A percentile compares a stretch with the other conserved stretches of the same genome.
Conservation (phyloP, 92 coral and sea anemone species). For the Umimayanthus chanpuru region DNA sequence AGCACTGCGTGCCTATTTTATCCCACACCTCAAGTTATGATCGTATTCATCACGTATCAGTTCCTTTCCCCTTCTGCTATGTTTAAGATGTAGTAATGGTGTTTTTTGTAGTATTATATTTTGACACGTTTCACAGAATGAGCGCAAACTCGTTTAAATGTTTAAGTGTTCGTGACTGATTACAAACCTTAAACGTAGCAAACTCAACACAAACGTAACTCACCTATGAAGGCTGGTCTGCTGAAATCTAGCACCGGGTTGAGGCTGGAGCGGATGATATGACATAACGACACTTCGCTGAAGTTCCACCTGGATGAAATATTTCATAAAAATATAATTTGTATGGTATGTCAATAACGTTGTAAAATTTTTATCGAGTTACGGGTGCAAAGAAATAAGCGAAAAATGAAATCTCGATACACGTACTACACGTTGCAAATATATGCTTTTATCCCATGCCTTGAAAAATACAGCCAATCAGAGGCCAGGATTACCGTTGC, state of each 20-base stretch:
- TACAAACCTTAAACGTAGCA: neutral
- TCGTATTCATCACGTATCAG: neutral
- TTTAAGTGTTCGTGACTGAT: no score
- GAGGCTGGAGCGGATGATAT: conserved; percentile 76
- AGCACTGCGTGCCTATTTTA: no score
- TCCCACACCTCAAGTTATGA: no score
- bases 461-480: no score
- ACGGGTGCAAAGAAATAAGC: no score
- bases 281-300: conserved; percentile 86
- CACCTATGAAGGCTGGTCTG: conserved; percentile 92
- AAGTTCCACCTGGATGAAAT: conserved; percentile 84
- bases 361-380: neutral
- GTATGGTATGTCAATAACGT: neutral
- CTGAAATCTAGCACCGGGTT: conserved; percentile 92
- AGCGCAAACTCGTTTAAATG: no score
- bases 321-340: neutral
- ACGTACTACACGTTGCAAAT: no score
- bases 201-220: neutral
- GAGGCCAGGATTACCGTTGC: no score
- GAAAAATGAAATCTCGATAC: no score
- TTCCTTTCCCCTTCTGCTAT: neutral
- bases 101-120: no score
- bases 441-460: no score
- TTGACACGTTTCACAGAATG: neutral
- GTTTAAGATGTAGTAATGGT: no score